Conservation (phyloP, 2,888 invertebrate species). For the Ophion ellenae region DNA sequence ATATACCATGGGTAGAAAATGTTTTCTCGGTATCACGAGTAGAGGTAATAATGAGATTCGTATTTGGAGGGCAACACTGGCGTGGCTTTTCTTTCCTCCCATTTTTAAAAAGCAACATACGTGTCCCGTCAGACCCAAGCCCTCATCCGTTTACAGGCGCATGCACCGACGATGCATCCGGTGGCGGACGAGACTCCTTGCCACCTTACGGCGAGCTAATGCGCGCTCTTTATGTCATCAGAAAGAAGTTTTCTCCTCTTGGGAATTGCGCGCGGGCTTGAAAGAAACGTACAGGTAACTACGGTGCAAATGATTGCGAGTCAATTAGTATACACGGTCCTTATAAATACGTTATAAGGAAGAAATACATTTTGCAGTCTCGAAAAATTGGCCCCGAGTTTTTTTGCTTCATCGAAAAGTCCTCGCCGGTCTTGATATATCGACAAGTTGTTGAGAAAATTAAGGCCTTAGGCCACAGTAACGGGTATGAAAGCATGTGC, state of each 20-base stretch:
- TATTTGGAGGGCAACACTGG: constrained; percentile 27
- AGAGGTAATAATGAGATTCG: constrained; percentile 14
- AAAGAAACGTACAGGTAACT: constrained; percentile 43
- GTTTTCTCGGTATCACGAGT: constrained; percentile 22
- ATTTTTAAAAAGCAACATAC: constrained; percentile 28
- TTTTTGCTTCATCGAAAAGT: no score
- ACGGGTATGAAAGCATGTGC: no score
- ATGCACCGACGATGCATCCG: constrained; percentile 58
- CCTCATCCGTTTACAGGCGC: constrained; percentile 52
- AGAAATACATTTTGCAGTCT: not conserved
- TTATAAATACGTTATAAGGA: not conserved
- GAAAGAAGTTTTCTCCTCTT: constrained; percentile 40
- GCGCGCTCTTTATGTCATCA: constrained; percentile 20
- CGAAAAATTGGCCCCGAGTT: not conserved
- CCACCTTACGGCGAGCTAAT: constrained; percentile 21
- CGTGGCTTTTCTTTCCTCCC: constrained; percentile 4
- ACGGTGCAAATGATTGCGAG: constrained; percentile 42
- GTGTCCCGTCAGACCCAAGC: constrained; percentile 51
- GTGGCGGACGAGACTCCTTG: constrained; percentile 29
- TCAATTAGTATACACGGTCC: constrained; percentile 45
- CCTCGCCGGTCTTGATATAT: no score
- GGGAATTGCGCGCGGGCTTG: constrained; percentile 6
- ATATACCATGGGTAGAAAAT: not conserved
- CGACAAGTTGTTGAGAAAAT: no score
- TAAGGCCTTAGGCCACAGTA: no score